Evolutionary conservation across 2,797 vertebrate genomes (phyloP), one percentile per base, ranked within the genome.

Genomic region (Siniperca obscura): DNA sequence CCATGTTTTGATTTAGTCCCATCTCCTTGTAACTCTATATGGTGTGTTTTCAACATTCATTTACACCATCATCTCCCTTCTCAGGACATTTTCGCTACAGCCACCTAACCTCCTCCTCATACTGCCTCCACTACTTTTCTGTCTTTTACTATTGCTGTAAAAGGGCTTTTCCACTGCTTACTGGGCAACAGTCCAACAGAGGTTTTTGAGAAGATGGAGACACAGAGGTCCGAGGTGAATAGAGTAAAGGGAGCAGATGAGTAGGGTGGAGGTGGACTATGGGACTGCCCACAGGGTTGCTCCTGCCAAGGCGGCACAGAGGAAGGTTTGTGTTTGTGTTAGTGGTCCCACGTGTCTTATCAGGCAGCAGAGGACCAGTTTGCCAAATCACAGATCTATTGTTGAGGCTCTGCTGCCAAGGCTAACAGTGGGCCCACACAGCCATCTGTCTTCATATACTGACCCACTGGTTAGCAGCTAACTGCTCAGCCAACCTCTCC

Each of bases 371-470:
- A 84, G 71, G 65, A 86, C 61, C 78, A 78, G 76, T 84, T 88
- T 83, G 78, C 88, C 60, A 84, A 80, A 89, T 86, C 80, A 60
- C 75, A 80, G 52, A 84, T 87, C 83, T 82, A 77, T 82, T 87
- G 86, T 87, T 82, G 38, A 69, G 70, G n/a, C 16, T 67, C 64
- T 72, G 71, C 74, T 81, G 75, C 87, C 87, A 91, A 78, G 76
- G 85, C 82, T 74, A 89, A 87, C 65, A 70, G 38, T 80, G 66
- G 68, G 70, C 76, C 81, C 83, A 82, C 69, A 77, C 70, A 78
- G 71, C 84, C 82, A 92, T 94, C 88, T 91, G 91, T 91, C 88
- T 87, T 75, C 82, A 87, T 87, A 62, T 74, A 75, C 65, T 82
- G 82, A 88, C 86, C 78, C 72, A 61, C 53, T 55, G 76, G 76